phyloP scores from a whole-genome alignment of 1,140 invertebrate genomes.

The Spodoptera litura region DNA sequence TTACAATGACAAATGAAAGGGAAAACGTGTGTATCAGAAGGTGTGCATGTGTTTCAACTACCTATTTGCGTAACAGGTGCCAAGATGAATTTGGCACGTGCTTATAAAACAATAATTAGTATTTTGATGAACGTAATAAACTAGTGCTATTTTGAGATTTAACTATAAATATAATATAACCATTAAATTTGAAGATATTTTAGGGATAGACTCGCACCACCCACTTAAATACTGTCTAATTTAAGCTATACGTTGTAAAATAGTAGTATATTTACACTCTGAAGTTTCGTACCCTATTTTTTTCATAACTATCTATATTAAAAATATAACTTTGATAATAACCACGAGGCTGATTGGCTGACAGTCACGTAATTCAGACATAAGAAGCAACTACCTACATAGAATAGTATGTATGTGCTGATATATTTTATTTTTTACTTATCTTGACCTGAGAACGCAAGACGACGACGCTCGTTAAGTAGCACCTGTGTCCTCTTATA shows the following conservation, averaged over 20 bases:
- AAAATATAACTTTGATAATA: too few relatives aligned
- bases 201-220: background rate
- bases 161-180: background rate
- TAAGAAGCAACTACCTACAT: background rate
- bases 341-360: too few relatives aligned
- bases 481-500: conserved; percentile 25
- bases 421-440: background rate
- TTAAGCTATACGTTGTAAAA: too few relatives aligned
- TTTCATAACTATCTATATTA: too few relatives aligned
- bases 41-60: background rate
- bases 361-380: too few relatives aligned
- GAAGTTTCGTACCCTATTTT: too few relatives aligned
- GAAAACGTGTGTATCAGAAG: conserved; percentile 17
- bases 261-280: too few relatives aligned
- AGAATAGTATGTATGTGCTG: background rate
- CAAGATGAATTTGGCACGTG: conserved; percentile 28
- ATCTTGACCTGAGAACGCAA: background rate
- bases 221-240: too few relatives aligned
- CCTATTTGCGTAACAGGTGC: conserved; percentile 1
- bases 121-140: conserved; percentile 25
- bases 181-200: background rate
- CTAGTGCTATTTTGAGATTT: background rate
- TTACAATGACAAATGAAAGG: conserved; percentile 18
- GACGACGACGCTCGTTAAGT: conserved; percentile 19
- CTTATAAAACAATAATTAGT: conserved; percentile 17